A percentile compares a stretch with the other conserved stretches of the same genome.
Evolutionary conservation across 2,797 vertebrate species (phyloP).

Genomic region (Xenopus petersii): DNA sequence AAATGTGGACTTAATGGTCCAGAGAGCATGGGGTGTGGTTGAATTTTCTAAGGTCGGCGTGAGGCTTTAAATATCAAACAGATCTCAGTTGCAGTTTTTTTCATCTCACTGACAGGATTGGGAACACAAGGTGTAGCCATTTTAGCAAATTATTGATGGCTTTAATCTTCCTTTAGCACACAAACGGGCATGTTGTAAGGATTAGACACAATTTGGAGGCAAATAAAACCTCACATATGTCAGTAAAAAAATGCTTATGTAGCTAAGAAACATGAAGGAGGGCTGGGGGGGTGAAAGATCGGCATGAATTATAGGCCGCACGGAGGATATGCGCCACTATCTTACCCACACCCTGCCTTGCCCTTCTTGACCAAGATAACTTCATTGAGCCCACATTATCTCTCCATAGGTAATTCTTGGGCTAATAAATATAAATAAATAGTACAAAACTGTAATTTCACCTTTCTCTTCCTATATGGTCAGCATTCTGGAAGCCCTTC

Average conservation of each 20-base stretch:
- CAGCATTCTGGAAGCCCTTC: too few species aligned
- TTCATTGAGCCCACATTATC: neutral
- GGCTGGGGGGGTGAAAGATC: too few species aligned
- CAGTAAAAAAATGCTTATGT: too few species aligned
- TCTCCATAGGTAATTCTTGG: neutral
- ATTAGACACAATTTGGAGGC: neutral
- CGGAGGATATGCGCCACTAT: neutral
- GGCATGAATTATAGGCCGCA: too few species aligned
- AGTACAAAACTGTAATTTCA: too few species aligned
- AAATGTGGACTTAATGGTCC: constrained; percentile 34
- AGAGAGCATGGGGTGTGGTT: constrained; percentile 43
- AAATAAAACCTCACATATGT: too few species aligned
- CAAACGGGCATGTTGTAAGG: neutral
- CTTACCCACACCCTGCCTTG: too few species aligned
- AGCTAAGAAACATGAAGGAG: neutral
- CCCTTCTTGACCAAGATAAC: neutral
- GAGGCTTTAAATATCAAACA: constrained; percentile 25
- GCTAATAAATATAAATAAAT: too few species aligned
- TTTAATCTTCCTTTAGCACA: neutral
- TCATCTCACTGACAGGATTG: constrained; percentile 10
- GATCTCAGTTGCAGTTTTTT: neutral
- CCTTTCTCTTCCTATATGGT: too few species aligned
- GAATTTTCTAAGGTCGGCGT: constrained; percentile 20
- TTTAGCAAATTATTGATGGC: neutral
- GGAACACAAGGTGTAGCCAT: constrained; percentile 17